Percentiles rank a stretch among this genome's conserved stretches.
These are phyloP conservation scores for Protonibea diacanthus DNA, from an alignment of 2,797 vertebrate species.

Conservation along the genomic window DNA sequence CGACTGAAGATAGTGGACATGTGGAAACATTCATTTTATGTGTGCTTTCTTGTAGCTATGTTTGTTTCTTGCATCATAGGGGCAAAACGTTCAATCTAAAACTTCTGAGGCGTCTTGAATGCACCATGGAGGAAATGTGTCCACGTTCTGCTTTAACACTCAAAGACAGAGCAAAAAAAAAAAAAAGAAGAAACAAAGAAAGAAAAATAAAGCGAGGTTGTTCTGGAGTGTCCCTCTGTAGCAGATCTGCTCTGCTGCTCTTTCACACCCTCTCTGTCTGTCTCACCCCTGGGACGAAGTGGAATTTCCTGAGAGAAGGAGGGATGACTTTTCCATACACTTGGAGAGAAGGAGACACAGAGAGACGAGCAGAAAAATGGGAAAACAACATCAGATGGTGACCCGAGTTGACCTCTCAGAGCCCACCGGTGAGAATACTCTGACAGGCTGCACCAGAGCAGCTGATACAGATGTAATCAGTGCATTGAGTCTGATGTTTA, in stretches of 20 bases:
- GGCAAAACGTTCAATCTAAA: not conserved
- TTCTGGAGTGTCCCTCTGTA: constrained; percentile 22
- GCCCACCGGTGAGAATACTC: constrained; percentile 23
- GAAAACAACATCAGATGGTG: constrained; percentile 56
- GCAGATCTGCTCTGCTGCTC: constrained; percentile 42
- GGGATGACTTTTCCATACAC: constrained; percentile 69
- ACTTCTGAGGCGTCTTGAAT: not conserved
- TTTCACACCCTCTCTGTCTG: constrained; percentile 43
- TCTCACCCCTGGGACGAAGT: constrained; percentile 56
- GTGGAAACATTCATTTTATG: not conserved
- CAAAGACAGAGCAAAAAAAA: not conserved
- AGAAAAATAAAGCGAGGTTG: too few relatives aligned
- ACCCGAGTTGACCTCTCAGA: constrained; percentile 47
- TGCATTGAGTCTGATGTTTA: constrained; percentile 12
- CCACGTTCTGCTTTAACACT: not conserved
- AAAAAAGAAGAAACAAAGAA: not conserved
- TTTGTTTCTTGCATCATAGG: not conserved
- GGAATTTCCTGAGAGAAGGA: constrained; percentile 77
- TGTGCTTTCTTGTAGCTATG: not conserved
- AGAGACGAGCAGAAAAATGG: not conserved
- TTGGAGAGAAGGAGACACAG: constrained; percentile 16
- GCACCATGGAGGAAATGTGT: not conserved
- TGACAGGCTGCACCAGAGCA: constrained; percentile 35
- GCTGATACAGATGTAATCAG: constrained; percentile 45
- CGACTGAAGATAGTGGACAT: not conserved